Percentiles rank a stretch among this genome's conserved stretches.
These are phyloP conservation scores for Drosophila pachea DNA, from an alignment of 1,140 invertebrate species.

Conservation along the genomic window DNA sequence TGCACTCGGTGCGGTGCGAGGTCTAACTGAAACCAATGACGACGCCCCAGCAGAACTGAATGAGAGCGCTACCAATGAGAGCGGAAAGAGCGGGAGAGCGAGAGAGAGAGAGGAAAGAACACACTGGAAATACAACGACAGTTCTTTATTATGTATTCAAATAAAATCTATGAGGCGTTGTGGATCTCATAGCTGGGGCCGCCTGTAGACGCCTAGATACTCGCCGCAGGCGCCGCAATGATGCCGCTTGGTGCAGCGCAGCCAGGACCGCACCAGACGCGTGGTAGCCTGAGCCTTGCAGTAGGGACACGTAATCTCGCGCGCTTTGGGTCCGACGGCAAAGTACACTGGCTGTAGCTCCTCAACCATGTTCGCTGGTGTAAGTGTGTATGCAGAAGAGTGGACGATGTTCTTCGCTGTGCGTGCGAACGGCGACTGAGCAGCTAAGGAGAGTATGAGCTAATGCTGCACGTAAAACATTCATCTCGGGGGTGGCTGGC, in stretches of 20 bases:
- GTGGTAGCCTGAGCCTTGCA: constrained; percentile 64
- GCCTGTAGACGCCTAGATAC: constrained; percentile 69
- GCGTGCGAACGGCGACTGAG: constrained; percentile 45
- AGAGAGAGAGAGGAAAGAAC: constrained; percentile 13
- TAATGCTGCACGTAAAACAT: not conserved
- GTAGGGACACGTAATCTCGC: constrained; percentile 72
- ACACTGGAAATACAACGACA: not conserved
- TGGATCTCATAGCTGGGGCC: constrained; percentile 54
- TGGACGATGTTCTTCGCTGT: constrained; percentile 14
- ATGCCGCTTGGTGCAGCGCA: constrained; percentile 60
- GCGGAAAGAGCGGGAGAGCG: constrained; percentile 1
- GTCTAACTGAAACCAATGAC: constrained; percentile 39
- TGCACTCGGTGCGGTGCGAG: constrained; percentile 19
- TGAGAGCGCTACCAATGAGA: not conserved
- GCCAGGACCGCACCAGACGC: constrained; percentile 52
- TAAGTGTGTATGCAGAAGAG: not conserved
- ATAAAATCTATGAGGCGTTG: not conserved
- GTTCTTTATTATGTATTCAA: constrained; percentile 20
- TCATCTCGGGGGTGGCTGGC: not conserved
- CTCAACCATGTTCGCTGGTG: constrained; percentile 28
- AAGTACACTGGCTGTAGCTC: constrained; percentile 65
- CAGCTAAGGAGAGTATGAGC: constrained; percentile 8
- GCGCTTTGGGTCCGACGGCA: constrained; percentile 73
- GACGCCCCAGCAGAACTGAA: constrained; percentile 19
- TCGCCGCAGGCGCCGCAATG: constrained; percentile 74